Conservation (phyloP, 1,140 invertebrate species). For the Aphis gossypii region DNA sequence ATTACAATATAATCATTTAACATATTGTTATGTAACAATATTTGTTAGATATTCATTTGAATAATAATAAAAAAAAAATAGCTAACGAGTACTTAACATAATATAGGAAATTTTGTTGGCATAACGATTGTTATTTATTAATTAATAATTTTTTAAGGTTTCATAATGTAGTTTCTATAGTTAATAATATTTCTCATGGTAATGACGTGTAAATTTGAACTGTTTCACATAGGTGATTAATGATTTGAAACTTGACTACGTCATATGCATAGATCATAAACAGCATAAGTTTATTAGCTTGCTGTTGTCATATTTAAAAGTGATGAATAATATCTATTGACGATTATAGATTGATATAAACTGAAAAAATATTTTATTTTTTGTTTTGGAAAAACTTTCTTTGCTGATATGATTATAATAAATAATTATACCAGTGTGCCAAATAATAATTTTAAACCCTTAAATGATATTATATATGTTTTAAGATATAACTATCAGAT, state of each 20-base stretch:
- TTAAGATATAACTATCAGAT: background rate
- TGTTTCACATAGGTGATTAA: conserved; percentile 35
- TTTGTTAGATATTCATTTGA: background rate
- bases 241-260: background rate
- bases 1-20: no score
- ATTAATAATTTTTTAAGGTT: background rate
- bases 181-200: background rate
- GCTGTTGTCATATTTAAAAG: background rate
- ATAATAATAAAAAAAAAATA: background rate
- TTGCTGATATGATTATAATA: background rate
- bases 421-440: background rate
- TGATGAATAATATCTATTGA: background rate
- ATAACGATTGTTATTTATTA: background rate
- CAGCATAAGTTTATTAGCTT: background rate
- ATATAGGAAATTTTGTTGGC: background rate
- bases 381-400: background rate
- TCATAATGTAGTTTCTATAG: background rate
- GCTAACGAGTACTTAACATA: background rate
- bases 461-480: background rate
- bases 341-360: background rate
- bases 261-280: background rate
- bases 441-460: background rate
- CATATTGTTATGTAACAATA: background rate
- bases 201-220: conserved; percentile 10
- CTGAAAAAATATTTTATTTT: background rate